Conservation (phyloP, 2,797 vertebrate genomes). For the Oryzias dopingdopingensis region DNA sequence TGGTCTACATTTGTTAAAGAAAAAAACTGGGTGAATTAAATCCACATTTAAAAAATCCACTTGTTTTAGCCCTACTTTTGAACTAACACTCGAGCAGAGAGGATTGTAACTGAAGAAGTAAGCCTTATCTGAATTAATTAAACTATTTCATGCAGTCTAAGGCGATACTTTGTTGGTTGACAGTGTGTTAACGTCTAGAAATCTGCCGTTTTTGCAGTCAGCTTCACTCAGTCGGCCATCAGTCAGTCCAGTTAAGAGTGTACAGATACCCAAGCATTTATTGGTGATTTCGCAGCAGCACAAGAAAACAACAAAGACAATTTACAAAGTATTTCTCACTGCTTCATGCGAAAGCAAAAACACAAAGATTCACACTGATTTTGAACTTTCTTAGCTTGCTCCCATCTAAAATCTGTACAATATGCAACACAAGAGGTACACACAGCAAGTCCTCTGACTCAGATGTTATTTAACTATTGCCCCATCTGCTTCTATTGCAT, state of each 20-base stretch:
- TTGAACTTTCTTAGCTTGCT: slow-evolving; percentile 65
- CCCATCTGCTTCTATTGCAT: slow-evolving; percentile 76
- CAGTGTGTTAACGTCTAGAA: too few relatives aligned
- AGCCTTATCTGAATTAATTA: too few relatives aligned
- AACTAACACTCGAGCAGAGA: too few relatives aligned
- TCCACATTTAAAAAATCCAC: too few relatives aligned
- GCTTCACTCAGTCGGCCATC: neutral
- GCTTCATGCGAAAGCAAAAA: slow-evolving; percentile 80
- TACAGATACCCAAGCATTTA: slow-evolving; percentile 70
- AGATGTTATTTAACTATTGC: slow-evolving; percentile 68
- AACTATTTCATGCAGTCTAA: too few relatives aligned
- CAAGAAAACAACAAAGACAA: slow-evolving; percentile 77
- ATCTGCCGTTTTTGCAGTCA: neutral
- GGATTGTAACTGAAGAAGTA: too few relatives aligned
- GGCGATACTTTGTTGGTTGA: too few relatives aligned
- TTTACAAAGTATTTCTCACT: slow-evolving; percentile 71
- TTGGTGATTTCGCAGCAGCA: slow-evolving; percentile 74
- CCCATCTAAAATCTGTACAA: slow-evolving; percentile 70
- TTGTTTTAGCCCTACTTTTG: too few relatives aligned
- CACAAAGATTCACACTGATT: slow-evolving; percentile 75
- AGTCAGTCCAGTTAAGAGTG: slow-evolving; percentile 28
- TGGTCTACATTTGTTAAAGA: too few relatives aligned
- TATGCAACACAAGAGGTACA: slow-evolving; percentile 63
- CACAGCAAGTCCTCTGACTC: slow-evolving; percentile 48
- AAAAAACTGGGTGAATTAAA: too few relatives aligned